Percentiles rank a stretch among this genome's conserved stretches.
phyloP scores from a whole-genome alignment of 2,113 vertebrate species.

The Barbus barbus region DNA sequence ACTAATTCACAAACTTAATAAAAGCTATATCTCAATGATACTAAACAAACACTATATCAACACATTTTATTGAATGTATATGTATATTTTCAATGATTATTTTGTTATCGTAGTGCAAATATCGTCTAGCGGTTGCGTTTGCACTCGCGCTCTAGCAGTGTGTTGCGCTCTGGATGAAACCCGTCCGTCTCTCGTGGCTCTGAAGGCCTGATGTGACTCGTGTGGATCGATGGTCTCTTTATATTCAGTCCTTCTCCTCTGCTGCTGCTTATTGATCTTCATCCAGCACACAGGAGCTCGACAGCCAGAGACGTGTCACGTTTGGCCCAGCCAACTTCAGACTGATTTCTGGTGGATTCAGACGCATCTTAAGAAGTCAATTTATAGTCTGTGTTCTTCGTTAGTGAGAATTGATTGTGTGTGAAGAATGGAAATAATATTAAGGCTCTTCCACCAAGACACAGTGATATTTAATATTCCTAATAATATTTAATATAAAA shows the following conservation, averaged over 20 bases:
- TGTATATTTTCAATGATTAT: background rate
- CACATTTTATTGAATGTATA: background rate
- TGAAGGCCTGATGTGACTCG: background rate
- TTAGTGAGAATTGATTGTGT: background rate
- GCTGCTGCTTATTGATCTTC: constrained; percentile 2
- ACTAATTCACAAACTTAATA: no score
- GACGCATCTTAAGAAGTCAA: background rate
- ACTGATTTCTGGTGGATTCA: background rate
- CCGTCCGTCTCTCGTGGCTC: background rate
- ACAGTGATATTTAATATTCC: no score
- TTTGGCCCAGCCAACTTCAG: background rate
- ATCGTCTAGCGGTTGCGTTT: background rate
- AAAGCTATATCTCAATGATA: no score
- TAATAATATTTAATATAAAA: no score
- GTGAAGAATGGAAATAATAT: background rate
- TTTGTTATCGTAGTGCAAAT: background rate
- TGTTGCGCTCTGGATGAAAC: background rate
- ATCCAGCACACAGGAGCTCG: background rate
- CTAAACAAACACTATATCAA: background rate
- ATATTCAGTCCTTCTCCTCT: background rate
- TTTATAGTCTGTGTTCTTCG: background rate
- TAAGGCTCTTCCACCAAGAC: background rate
- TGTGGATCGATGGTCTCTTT: constrained; percentile 2
- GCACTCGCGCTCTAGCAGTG: background rate
- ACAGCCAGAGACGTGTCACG: background rate